These are phyloP conservation scores for Pammene fasciana DNA, from an alignment of 2,888 invertebrate species.

Conservation along the genomic window DNA sequence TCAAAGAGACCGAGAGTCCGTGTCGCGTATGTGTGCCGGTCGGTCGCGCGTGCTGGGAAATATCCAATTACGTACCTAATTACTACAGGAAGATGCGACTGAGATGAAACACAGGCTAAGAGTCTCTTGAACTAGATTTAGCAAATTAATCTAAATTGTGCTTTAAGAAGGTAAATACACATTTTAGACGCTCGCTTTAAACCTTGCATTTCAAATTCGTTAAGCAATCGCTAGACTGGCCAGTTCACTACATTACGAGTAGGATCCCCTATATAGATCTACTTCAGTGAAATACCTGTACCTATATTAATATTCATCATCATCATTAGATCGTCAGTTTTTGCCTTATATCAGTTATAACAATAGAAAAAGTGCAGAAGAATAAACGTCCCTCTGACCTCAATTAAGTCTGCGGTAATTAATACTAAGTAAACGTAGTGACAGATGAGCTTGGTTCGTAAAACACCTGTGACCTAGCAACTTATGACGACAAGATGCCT, in stretches of 20 bases:
- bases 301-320: no score
- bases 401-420: neutral
- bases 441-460: conserved; percentile 4
- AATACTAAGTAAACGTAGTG: conserved; percentile 8
- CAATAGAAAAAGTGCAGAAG: neutral
- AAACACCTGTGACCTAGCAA: conserved; percentile 3
- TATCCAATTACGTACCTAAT: conserved; percentile 52
- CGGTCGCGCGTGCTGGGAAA: conserved; percentile 54
- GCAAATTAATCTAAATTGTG: neutral
- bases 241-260: no score
- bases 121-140: conserved; percentile 36
- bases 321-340: neutral
- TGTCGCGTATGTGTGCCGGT: conserved; percentile 50
- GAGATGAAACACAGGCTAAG: conserved; percentile 45
- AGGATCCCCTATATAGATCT: no score
- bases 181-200: no score
- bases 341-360: neutral
- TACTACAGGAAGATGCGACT: conserved; percentile 47
- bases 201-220: no score
- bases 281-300: no score
- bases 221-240: no score
- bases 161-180: no score
- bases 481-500: conserved; percentile 29
- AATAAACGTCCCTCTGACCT: neutral
- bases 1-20: conserved; percentile 53